These are phyloP conservation scores for Ectemnius continuus DNA, from an alignment of 2,888 invertebrate species.

Conservation along the genomic window DNA sequence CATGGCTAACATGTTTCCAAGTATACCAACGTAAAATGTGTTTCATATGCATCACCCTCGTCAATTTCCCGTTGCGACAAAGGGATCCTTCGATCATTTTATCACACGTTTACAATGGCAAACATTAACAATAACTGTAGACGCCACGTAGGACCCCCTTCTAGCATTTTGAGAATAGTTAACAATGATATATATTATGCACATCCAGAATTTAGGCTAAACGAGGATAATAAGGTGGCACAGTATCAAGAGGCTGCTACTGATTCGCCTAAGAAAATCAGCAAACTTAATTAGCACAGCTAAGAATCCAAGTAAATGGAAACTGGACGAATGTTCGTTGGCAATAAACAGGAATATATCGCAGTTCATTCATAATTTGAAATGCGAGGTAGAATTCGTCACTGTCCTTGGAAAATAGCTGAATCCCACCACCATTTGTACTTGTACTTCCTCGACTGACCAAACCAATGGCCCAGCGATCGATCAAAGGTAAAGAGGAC, in stretches of 20 bases:
- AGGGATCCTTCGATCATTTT: conserved; percentile 3
- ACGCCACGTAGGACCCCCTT: conserved; percentile 30
- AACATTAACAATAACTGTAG: conserved; percentile 28
- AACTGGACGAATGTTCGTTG: conserved; percentile 14
- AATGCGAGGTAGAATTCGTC: conserved; percentile 17
- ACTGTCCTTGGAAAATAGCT: conserved; percentile 20
- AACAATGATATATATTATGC: conserved; percentile 46
- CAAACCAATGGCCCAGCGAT: conserved; percentile 15
- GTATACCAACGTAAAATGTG: conserved; percentile 3
- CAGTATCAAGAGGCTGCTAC: conserved; percentile 20
- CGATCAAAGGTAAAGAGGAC: conserved; percentile 19
- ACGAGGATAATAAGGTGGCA: conserved; percentile 37
- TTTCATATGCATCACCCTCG: too few species aligned
- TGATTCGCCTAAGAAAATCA: conserved; percentile 31
- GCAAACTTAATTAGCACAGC: conserved; percentile 39
- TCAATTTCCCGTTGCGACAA: too few species aligned
- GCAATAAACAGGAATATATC: conserved; percentile 30
- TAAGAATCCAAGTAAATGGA: conserved; percentile 27
- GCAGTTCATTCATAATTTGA: conserved; percentile 26
- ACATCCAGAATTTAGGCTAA: conserved; percentile 32
- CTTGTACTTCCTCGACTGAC: conserved; percentile 44
- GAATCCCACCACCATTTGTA: conserved; percentile 60
- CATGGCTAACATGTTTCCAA: conserved; percentile 28
- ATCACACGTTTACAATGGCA: conserved; percentile 14
- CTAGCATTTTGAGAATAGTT: conserved; percentile 22